Base-by-base conservation (phyloP, 2,113 vertebrate genomes). In the Oryzias curvinotus region DNA sequence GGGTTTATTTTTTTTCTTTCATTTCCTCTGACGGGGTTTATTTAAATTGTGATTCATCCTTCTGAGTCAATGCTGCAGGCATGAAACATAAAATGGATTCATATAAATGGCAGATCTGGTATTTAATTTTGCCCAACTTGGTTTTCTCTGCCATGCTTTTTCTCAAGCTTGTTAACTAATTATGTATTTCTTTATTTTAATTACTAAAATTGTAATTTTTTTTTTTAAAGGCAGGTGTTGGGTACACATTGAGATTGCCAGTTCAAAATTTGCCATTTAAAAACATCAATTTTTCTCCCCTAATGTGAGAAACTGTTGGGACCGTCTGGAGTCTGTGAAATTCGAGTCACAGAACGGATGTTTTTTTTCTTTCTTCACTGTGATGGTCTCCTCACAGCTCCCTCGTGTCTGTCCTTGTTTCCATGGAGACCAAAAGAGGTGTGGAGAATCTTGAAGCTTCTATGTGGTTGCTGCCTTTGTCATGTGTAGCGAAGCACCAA, bases 391-490 rank as follows among this genome's bases (percentile, higher is more conserved):
- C 71, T 80, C 14, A 1, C 26, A 46, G 70, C 71, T 77, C 73
- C 45, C n/a, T 56, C 71, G 50, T 57, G 62, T 55, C 71, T 42
- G 63, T 64, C 63, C 71, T 64, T 83, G 87, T 89, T 85, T 79
- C 87, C 83, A 87, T 84, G 83, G 85, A 79, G 75, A 87, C 83
- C 64, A 41, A 57, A 65, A 72, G 81, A 81, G 75, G 83, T 77
- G 75, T 82, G 77, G 81, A 83, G 57, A 71, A 81, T 79, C 59
- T 49, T 53, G 52, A 50, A 68, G 49, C 70, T 67, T 26, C 42
- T 43, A 57, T 65, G 60, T 75, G 81, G 75, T 71, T 70, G 56
- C 61, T 19, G 71, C 71, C 63, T 71, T 73, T 70, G 73, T 85
- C 84, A 58, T 44, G 19, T 42, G 69, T 64, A 28, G 75, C 70